These are phyloP conservation scores for Spongia lamella DNA, from an alignment of 37 sponge, comb jelly and placozoan genomes.

Conservation along the genomic window DNA sequence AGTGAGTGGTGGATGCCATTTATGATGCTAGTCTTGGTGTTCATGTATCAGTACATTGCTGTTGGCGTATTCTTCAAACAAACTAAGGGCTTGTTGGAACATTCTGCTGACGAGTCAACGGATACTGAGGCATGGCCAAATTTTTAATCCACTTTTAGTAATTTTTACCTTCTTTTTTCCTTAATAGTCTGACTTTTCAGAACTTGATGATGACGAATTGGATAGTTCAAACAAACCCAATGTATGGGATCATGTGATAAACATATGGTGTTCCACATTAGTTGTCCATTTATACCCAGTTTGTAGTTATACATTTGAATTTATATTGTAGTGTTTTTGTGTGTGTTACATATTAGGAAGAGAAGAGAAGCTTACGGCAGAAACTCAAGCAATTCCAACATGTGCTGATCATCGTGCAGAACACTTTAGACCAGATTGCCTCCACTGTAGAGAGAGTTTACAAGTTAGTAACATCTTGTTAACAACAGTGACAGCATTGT, in stretches of 20 bases:
- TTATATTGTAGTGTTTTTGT: too few relatives aligned
- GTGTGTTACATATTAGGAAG: not conserved
- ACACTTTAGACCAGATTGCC: constrained; percentile 56
- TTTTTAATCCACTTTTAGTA: too few relatives aligned
- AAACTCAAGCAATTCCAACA: constrained; percentile 57
- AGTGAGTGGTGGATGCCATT: constrained; percentile 85
- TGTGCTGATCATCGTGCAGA: constrained; percentile 77
- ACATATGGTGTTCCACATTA: constrained; percentile 3
- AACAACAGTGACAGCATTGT: too few relatives aligned
- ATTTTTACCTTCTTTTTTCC: too few relatives aligned
- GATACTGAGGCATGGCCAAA: not conserved
- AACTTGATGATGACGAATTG: constrained; percentile 29
- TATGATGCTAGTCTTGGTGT: constrained; percentile 28
- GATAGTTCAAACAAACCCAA: too few relatives aligned
- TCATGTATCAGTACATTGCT: constrained; percentile 73
- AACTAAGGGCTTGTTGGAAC: not conserved
- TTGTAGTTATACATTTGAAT: not conserved
- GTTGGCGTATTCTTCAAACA: constrained; percentile 22
- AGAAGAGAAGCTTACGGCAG: constrained; percentile 6
- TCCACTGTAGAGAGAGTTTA: constrained; percentile 75
- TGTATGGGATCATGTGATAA: not conserved
- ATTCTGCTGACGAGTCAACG: not conserved
- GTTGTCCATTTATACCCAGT: not conserved
- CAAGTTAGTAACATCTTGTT: constrained; percentile 59
- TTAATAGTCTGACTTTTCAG: constrained; percentile 38